Evolutionary conservation across 2,113 vertebrate genomes (phyloP).

Genomic region (Saiga tatarica): DNA sequence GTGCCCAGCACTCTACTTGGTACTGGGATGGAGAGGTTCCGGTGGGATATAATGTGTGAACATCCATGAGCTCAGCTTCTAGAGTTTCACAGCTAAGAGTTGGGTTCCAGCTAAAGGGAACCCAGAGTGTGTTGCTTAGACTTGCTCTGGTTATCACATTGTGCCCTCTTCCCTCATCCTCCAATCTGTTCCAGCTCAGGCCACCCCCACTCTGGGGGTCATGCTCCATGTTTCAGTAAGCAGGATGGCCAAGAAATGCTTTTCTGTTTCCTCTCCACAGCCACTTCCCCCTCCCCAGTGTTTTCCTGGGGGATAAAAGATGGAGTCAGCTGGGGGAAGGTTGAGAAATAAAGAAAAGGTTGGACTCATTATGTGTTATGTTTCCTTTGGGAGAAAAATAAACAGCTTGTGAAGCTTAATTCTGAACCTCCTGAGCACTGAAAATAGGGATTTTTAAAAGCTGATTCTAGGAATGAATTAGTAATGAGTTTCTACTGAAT

Average conservation of each 20-base stretch:
- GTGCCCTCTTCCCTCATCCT: no score
- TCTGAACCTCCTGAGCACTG: background rate
- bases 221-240: background rate
- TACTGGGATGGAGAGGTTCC: no score
- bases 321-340: background rate
- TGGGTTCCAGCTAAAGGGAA: background rate
- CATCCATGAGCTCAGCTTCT: background rate
- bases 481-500: slow-evolving; percentile 60
- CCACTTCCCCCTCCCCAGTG: background rate
- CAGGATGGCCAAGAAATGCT: background rate
- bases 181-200: background rate
- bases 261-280: background rate
- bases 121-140: background rate
- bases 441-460: slow-evolving; percentile 36
- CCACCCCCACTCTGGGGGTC: background rate
- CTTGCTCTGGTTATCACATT: background rate
- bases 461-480: slow-evolving; percentile 59
- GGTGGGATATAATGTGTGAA: background rate
- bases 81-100: background rate
- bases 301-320: background rate
- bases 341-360: background rate
- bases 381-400: background rate
- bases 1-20: background rate
- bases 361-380: background rate
- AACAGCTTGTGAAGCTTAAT: background rate